Evolutionary conservation across 2,888 invertebrate species (phyloP).

Genomic region (Siphonodentalium dalli): DNA sequence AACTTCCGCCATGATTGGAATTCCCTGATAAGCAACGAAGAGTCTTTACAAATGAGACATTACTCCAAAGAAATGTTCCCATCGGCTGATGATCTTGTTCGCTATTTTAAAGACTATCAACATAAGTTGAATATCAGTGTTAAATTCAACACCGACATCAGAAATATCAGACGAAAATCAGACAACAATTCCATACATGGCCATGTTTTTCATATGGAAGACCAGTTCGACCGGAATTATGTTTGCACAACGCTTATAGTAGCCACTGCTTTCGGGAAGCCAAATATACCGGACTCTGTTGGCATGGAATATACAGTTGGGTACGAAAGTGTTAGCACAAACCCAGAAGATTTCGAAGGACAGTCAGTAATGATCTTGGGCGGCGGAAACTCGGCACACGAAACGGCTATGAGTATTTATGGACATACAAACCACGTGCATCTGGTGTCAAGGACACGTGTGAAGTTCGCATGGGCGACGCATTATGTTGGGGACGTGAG

Average conservation of each 20-base stretch:
- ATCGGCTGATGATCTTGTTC: conserved; percentile 38
- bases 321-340: conserved; percentile 50
- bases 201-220: conserved; percentile 41
- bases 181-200: neutral
- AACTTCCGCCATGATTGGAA: conserved; percentile 65
- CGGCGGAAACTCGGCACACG: conserved; percentile 62
- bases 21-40: conserved; percentile 58
- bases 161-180: neutral
- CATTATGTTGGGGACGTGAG: conserved; percentile 64
- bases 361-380: conserved; percentile 60
- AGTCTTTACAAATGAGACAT: no score
- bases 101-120: conserved; percentile 56
- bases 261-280: conserved; percentile 55
- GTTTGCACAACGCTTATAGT: conserved; percentile 54
- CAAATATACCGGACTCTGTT: conserved; percentile 48
- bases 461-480: conserved; percentile 61
- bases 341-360: conserved; percentile 55
- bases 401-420: conserved; percentile 58
- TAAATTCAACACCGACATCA: conserved; percentile 38
- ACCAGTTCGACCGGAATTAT: conserved; percentile 42
- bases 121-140: conserved; percentile 45
- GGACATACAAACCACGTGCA: conserved; percentile 59
- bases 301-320: conserved; percentile 46
- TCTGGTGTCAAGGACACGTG: conserved; percentile 57
- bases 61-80: conserved; percentile 46